Evolutionary conservation across 2,797 vertebrate genomes (phyloP), one percentile per base, ranked within the genome.

Genomic region (Parambassis ranga): DNA sequence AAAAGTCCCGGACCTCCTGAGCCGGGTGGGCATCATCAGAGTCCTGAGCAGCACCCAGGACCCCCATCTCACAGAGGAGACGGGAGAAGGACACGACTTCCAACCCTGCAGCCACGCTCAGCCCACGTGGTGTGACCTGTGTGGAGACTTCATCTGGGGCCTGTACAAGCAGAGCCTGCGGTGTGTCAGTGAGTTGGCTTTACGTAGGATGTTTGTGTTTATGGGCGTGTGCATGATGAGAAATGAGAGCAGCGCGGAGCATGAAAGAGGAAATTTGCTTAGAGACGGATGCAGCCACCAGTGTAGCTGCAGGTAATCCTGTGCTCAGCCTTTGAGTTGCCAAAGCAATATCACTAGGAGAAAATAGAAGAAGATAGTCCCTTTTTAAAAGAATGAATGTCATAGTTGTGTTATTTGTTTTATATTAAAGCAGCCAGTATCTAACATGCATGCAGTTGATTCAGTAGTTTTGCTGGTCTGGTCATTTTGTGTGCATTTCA

Each of bases 101-200:
- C 94, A 95, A 64, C 94, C 96, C 6, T 95, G 94, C 36, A 94
- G 93, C 77, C 93, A 95, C 16, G 85, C 94, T 43, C 95, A 96
- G 67, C 94, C 96, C 70, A 96, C 95, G 37, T 98, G 96, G 96
- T 99, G 97, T 64, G 97, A 99, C 83, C 92, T 97, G 79, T 98
- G 97, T 62, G 97, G 97, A 8, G 96, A 98, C 70, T 98, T 98
- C 90, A 95, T 99, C 88, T 99, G 97, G 97, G 96, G 97, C 38
- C 89, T 97, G 30, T 96, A 95, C 92, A 95, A 94, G 82, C 98
- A 96, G 91, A 95, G 94, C 60, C 94, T 99, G 77, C 96, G 94
- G 68, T 99, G 97, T 90, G 82, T 89, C 83, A 91, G 97, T 99
- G 90, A 98, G 97, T 98, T n/a, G 38, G 35, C 37, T 42, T n/a